phyloP scores from a whole-genome alignment of 2,113 vertebrate genomes.

The Gavia stellata region DNA sequence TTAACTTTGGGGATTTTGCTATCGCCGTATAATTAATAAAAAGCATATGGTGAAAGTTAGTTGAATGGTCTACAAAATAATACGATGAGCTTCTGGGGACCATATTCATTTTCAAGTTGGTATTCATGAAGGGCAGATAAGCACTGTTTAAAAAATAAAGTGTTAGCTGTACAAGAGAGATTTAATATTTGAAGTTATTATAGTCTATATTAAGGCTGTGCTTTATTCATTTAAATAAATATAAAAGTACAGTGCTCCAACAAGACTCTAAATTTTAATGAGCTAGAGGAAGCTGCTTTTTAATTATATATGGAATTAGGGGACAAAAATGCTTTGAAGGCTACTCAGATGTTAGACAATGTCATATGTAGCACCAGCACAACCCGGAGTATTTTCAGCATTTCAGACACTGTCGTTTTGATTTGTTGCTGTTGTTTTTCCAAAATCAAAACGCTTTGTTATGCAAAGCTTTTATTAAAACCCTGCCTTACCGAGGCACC shows the following conservation, averaged over 20 bases:
- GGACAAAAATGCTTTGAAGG: slow-evolving; percentile 22
- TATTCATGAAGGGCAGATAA: not conserved
- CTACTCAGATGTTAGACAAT: not conserved
- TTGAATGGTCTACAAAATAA: not conserved
- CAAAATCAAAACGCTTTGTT: not conserved
- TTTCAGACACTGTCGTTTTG: not conserved
- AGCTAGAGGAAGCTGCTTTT: slow-evolving; percentile 32
- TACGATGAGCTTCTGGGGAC: not conserved
- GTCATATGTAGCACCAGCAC: not conserved
- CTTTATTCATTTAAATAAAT: slow-evolving; percentile 25
- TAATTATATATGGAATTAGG: slow-evolving; percentile 29
- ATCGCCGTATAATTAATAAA: not conserved
- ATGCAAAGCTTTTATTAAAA: not conserved
- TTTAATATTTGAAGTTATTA: not conserved
- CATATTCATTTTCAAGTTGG: not conserved
- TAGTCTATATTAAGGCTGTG: not conserved
- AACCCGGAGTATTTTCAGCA: not conserved
- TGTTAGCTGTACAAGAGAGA: not conserved
- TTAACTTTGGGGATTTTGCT: not conserved
- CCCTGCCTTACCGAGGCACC: not conserved
- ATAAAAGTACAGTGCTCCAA: not conserved
- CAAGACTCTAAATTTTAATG: slow-evolving; percentile 18
- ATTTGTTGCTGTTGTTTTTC: not conserved
- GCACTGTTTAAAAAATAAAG: not conserved
- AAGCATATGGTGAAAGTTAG: not conserved